These are phyloP conservation scores for Lacerta agilis DNA, from an alignment of 2,797 vertebrate species.

Conservation along the genomic window DNA sequence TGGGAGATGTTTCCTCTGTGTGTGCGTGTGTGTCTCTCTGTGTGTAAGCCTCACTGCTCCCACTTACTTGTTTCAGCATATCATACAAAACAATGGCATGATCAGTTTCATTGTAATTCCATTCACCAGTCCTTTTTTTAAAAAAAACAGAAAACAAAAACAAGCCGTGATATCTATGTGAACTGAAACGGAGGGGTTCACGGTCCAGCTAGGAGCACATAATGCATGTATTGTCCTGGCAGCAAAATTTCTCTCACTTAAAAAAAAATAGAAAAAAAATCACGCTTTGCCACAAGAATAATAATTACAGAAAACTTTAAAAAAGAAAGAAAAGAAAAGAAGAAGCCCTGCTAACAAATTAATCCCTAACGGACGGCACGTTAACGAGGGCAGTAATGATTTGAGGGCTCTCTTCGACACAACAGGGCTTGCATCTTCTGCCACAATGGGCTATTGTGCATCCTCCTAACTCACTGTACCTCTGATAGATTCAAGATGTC, in stretches of 20 bases:
- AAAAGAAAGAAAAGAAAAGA: conserved; percentile 50
- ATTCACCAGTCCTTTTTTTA: conserved; percentile 78
- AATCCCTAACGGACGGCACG: conserved; percentile 85
- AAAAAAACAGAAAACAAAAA: conserved; percentile 51
- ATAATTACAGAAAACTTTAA: conserved; percentile 82
- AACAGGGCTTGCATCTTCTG: conserved; percentile 81
- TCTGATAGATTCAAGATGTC: conserved; percentile 85
- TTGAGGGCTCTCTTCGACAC: conserved; percentile 83
- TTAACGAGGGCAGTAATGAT: conserved; percentile 86
- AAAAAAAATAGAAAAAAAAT: conserved; percentile 82
- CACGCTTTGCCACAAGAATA: conserved; percentile 82
- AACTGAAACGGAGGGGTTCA: conserved; percentile 87
- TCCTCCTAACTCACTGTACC: conserved; percentile 78
- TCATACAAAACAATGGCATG: conserved; percentile 77
- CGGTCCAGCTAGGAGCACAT: conserved; percentile 87
- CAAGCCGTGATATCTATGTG: conserved; percentile 82
- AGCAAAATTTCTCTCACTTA: conserved; percentile 84
- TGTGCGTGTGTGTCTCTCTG: conserved; percentile 29
- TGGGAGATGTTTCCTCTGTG: conserved; percentile 45
- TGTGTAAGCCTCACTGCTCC: conserved; percentile 61
- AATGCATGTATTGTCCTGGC: conserved; percentile 89
- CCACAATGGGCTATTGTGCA: conserved; percentile 92
- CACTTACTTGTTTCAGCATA: conserved; percentile 71
- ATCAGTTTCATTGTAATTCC: conserved; percentile 80
- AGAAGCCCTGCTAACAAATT: conserved; percentile 85